phyloP scores from a whole-genome alignment of 2,797 vertebrate species.

The Monodelphis domestica region DNA sequence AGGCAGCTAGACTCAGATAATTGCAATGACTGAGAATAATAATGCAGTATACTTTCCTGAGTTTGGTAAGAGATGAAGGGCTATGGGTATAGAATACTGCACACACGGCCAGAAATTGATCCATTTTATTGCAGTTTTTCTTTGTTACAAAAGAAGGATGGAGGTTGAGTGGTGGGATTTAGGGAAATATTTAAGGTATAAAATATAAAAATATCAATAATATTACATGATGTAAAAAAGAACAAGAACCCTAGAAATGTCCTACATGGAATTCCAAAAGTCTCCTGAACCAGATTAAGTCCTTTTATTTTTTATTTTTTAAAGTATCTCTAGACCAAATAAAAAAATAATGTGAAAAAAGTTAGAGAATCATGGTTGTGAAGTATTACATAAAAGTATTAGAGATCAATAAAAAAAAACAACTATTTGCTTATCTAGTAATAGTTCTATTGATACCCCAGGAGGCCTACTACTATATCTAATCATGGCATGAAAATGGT shows the following conservation, averaged over 20 bases:
- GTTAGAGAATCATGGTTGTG: too few relatives aligned
- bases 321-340: too few relatives aligned
- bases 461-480: not conserved
- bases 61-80: not conserved
- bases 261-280: not conserved
- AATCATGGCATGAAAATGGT: not conserved
- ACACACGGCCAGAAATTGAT: not conserved
- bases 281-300: not conserved
- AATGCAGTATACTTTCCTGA: not conserved
- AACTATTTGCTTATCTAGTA: conserved; percentile 15
- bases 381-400: too few relatives aligned
- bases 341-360: too few relatives aligned
- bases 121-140: not conserved
- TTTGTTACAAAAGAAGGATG: not conserved
- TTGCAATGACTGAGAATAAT: not conserved
- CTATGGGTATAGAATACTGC: not conserved
- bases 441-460: not conserved
- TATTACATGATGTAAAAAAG: too few relatives aligned
- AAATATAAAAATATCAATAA: not conserved
- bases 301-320: not conserved
- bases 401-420: too few relatives aligned
- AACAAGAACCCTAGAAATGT: not conserved
- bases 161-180: not conserved
- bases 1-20: not conserved
- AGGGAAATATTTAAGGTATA: not conserved